These are phyloP conservation scores for Asteroscopus sphinx DNA, from an alignment of 2,888 invertebrate species.

Conservation along the genomic window DNA sequence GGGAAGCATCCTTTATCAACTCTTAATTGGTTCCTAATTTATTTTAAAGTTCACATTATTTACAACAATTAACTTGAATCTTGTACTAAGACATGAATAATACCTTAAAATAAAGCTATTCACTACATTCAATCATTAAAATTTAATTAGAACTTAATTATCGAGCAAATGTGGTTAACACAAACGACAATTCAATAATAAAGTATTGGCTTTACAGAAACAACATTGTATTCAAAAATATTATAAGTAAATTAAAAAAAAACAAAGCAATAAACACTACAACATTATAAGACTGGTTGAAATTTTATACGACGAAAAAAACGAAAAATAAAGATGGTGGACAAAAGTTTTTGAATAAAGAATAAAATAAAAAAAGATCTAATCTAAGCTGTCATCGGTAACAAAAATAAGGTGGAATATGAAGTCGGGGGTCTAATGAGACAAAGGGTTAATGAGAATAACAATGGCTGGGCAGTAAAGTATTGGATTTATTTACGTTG, in stretches of 20 bases:
- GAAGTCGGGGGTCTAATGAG: constrained; percentile 85
- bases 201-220: constrained; percentile 46
- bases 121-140: constrained; percentile 23
- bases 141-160: constrained; percentile 40
- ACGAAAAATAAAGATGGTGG: constrained; percentile 63
- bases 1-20: constrained; percentile 24
- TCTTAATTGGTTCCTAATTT: constrained; percentile 60
- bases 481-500: constrained; percentile 86
- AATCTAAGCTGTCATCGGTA: constrained; percentile 85
- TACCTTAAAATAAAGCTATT: constrained; percentile 23
- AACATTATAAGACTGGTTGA: constrained; percentile 60
- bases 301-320: constrained; percentile 62
- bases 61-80: constrained; percentile 29
- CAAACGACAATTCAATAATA: constrained; percentile 44
- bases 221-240: constrained; percentile 37
- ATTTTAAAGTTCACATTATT: constrained; percentile 53
- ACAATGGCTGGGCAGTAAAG: constrained; percentile 86
- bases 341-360: constrained; percentile 59
- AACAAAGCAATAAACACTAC: constrained; percentile 59
- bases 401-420: constrained; percentile 83
- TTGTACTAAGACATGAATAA: constrained; percentile 33
- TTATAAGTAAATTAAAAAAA: constrained; percentile 28
- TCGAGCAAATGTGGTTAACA: constrained; percentile 7
- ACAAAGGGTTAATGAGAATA: constrained; percentile 89
- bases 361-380: constrained; percentile 69